Evolutionary conservation across 2,888 invertebrate genomes (phyloP), one percentile per base, ranked within the genome.

Genomic region (Rhogogaster chlorosoma): DNA sequence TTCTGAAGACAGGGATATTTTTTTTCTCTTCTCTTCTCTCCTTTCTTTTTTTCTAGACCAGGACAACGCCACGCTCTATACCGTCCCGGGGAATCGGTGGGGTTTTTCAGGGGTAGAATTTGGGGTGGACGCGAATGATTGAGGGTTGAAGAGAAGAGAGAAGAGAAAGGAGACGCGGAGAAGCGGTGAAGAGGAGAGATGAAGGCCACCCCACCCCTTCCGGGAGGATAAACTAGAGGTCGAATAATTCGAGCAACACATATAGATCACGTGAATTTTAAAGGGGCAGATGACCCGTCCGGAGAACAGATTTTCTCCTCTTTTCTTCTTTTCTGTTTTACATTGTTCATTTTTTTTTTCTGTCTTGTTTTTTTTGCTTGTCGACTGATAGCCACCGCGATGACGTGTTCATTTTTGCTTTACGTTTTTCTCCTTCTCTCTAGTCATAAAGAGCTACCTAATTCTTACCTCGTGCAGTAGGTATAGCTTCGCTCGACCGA

Each of bases 261-360:
- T n/a, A 38, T 71, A 38, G 42, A 42, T 45, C 29, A 80, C 38
- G 61, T 57, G 12, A 61, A 80, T 38, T 61, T 80, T 38, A 80
- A 80, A 80, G 80, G 61, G 80, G 80, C 61, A 57, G 61, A 80
- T 80, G 61, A 80, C 80, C 78, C 80, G 61, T 80, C 18, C 29
- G 9, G 12, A 22, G 36, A 32, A 67, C 26, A 71, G 38, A 42
- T 42, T 42, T 12, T 73, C 15, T 5, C 0, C 22, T 57, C 61
- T 22, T n/a, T 26, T 18, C 36, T 38, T 80, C 49, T 15, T 61
- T 36, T 38, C 10, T 22, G 12, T 22, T 26, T 75, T 26, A 22
- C 15, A 42, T 36, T 9, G 12, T 42, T 42, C 45, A 29, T 26
- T 22, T 2, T 9, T 22, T 42, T 38, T 22, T 38, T 12, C 1